Evolutionary conservation across 2,113 vertebrate species (phyloP), one percentile per base, ranked within the genome.

Genomic region (Neogobius melanostomus): DNA sequence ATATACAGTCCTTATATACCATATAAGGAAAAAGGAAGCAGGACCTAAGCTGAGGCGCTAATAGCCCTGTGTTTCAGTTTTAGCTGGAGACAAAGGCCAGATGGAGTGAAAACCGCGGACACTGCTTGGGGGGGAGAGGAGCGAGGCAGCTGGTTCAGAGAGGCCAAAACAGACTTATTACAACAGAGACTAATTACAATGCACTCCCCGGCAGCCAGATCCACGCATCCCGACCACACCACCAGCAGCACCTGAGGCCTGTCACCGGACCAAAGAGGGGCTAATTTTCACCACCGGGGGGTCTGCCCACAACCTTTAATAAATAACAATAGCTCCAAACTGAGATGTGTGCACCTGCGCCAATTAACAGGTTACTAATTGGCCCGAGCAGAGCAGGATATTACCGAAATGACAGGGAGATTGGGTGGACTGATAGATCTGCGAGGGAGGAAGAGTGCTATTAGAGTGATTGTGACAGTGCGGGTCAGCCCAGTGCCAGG

Each of bases 201-300:
- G 94, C 94, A 95, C 93, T 95, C 92, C 93, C 93, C 81, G 76
- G 49, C 79, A 72, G 73, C 90, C 91, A 94, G 93, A 95, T 95
- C 94, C 95, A 94, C 94, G 93, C 93, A 91, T 95, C 95, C 93
- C 91, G 89, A 90, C 93, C 92, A 89, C 77, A 94, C 90, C 82
- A 93, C 90, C 82, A 93, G 91, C 91, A 93, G 95, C 96, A 99
- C 95, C 95, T 98, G 95, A 96, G 95, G 94, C 95, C 93, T 95
- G 84, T 77, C 52, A 87, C 88, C 93, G 89, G 93, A 91, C 91
- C 80, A 88, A 92, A 69, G 77, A 88, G 92, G 88, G 93, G 90
- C 93, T 93, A 93, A 94, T 95, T 94, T 96, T 91, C 91, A 90
- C 91, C 95, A 95, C 91, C 93, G 93, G 95, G 93, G 83, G 90